phyloP scores from a whole-genome alignment of 2,113 vertebrate species.

The Tiliqua scincoides region DNA sequence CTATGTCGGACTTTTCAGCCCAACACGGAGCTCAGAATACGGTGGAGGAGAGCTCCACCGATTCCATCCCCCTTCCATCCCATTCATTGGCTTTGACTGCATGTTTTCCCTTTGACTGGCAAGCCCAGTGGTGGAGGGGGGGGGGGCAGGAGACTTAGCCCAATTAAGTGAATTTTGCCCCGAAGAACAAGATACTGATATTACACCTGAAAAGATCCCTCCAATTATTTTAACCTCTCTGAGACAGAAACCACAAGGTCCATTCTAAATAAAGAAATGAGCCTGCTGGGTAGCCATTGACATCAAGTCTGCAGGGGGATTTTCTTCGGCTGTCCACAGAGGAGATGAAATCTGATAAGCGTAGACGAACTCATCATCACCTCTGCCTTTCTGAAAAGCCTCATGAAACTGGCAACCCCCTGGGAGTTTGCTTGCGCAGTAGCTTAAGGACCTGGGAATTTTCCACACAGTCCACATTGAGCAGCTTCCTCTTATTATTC shows the following conservation, averaged over 20 bases:
- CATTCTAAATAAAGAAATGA: background rate
- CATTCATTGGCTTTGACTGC: background rate
- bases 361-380: background rate
- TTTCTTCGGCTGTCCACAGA: background rate
- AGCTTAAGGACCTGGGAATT: background rate
- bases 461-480: background rate
- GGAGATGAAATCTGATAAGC: background rate
- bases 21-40: too few relatives aligned
- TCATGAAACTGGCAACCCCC: background rate
- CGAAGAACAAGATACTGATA: background rate
- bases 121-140: too few relatives aligned
- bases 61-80: too few relatives aligned
- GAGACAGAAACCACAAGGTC: rapidly evolving
- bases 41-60: too few relatives aligned
- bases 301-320: background rate
- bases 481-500: background rate
- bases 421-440: background rate
- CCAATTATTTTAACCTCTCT: background rate
- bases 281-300: background rate
- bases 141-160: background rate
- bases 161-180: background rate
- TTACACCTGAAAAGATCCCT: background rate
- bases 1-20: too few relatives aligned
- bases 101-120: background rate
- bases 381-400: background rate